phyloP scores from a whole-genome alignment of 2,113 vertebrate species.

The Sorex araneus region DNA sequence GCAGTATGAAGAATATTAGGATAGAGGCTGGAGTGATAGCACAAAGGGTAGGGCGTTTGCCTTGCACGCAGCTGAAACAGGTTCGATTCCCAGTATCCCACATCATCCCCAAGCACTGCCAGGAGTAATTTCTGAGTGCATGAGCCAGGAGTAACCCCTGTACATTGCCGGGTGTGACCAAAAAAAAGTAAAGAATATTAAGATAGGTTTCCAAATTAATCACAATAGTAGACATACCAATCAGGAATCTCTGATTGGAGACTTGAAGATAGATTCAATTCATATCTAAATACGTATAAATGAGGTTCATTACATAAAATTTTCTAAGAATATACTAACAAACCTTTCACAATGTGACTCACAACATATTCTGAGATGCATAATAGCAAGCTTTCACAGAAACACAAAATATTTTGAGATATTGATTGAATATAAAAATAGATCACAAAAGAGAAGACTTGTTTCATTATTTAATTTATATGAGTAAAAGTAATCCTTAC shows the following conservation, averaged over 20 bases:
- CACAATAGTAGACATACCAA: not conserved
- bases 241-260: not conserved
- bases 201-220: not conserved
- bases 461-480: not conserved
- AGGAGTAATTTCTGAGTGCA: no score
- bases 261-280: no score
- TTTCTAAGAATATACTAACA: slow-evolving; percentile 1
- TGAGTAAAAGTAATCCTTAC: slow-evolving; percentile 28
- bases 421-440: not conserved
- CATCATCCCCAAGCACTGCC: no score
- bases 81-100: no score
- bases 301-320: not conserved
- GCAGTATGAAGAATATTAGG: not conserved
- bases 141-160: no score
- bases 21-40: no score
- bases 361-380: not conserved
- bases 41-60: no score
- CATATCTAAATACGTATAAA: not conserved
- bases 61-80: no score
- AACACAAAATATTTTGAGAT: not conserved
- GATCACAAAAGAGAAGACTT: not conserved
- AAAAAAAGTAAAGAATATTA: no score
- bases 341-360: not conserved
- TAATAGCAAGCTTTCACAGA: not conserved
- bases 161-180: no score